Evolutionary conservation across 1,140 invertebrate genomes (phyloP).

Genomic region (Lepidurus packardi): DNA sequence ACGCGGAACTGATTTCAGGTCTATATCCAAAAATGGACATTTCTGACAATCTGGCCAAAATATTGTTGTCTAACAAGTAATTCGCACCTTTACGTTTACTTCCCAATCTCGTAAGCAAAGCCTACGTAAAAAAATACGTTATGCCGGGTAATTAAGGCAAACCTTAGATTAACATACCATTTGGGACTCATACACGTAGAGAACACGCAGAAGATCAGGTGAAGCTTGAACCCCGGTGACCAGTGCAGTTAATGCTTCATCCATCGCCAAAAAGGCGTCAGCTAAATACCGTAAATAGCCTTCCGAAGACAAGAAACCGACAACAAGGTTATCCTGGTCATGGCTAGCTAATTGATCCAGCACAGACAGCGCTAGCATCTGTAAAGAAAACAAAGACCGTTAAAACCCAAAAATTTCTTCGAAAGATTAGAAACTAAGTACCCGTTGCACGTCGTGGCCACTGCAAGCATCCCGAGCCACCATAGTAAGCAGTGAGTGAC

Average conservation of each 20-base stretch:
- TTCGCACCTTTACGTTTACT: conserved; percentile 65
- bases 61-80: conserved; percentile 64
- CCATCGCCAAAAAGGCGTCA: conserved; percentile 69
- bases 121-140: conserved; percentile 41
- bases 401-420: background rate
- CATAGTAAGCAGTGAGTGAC: conserved; percentile 73
- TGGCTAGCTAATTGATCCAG: conserved; percentile 71
- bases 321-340: conserved; percentile 65
- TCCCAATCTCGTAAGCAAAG: conserved; percentile 68
- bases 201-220: conserved; percentile 61
- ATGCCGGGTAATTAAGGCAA: too few relatives aligned
- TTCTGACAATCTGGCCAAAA: conserved; percentile 64
- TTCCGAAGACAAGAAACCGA: conserved; percentile 64
- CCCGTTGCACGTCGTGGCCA: conserved; percentile 78
- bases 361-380: conserved; percentile 74
- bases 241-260: conserved; percentile 61
- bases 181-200: conserved; percentile 84
- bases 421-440: conserved; percentile 39
- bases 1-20: conserved; percentile 57
- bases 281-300: conserved; percentile 74
- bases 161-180: conserved; percentile 50
- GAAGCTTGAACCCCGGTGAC: conserved; percentile 53
- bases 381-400: conserved; percentile 24
- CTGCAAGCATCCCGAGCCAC: conserved; percentile 78
- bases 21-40: conserved; percentile 72